Conservation (phyloP, 2,797 vertebrate species). For the Rhabdophis nuchalis region DNA sequence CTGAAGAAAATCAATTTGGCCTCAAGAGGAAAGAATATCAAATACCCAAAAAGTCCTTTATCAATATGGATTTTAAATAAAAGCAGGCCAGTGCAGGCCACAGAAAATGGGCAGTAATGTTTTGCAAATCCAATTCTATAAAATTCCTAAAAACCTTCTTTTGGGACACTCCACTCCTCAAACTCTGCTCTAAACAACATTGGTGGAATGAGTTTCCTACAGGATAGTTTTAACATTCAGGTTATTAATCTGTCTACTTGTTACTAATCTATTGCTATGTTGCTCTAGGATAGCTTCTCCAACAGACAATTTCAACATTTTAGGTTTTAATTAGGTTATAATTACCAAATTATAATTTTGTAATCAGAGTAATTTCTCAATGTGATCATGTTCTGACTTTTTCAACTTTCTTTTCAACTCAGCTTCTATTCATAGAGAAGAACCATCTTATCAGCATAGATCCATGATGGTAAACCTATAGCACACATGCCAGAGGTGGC, state of each 20-base stretch:
- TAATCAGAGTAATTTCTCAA: neutral
- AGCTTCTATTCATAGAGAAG: neutral
- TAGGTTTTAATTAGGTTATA: too few species aligned
- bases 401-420: neutral
- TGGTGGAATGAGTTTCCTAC: neutral
- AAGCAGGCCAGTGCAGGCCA: neutral
- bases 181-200: neutral
- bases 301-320: neutral
- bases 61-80: neutral
- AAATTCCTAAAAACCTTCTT: neutral
- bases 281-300: neutral
- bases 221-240: neutral
- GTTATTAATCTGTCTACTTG: neutral
- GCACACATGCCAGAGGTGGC: too few species aligned
- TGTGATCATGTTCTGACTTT: neutral
- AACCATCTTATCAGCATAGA: neutral
- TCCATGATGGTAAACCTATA: too few species aligned
- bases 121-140: neutral
- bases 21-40: slow-evolving; percentile 25
- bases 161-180: neutral
- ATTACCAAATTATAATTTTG: neutral
- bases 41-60: neutral
- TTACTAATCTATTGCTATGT: neutral
- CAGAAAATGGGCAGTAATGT: neutral
- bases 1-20: slow-evolving; percentile 29